These are phyloP conservation scores for Scaptomyza caliginosa DNA, from an alignment of 2,888 invertebrate species.

Conservation along the genomic window DNA sequence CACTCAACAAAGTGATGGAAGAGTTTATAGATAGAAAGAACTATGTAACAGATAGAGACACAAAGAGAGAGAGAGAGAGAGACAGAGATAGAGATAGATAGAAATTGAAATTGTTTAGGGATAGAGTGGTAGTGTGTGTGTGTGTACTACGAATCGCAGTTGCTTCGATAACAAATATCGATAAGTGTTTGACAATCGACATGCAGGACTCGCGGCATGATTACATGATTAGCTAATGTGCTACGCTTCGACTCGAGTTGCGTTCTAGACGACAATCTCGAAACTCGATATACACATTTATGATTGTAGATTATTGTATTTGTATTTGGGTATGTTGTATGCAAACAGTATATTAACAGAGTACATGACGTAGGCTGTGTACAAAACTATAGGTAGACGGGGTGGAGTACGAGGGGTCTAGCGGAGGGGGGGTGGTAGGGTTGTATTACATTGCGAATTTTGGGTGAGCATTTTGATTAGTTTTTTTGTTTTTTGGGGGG, in stretches of 20 bases:
- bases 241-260: slow-evolving; percentile 17
- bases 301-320: slow-evolving; percentile 28
- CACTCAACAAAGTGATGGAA: slow-evolving; percentile 10
- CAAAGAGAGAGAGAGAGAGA: slow-evolving; percentile 16
- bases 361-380: slow-evolving; percentile 33
- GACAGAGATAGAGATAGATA: not conserved
- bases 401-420: too few relatives aligned
- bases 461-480: slow-evolving; percentile 29
- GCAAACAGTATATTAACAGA: slow-evolving; percentile 34
- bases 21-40: slow-evolving; percentile 9
- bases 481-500: slow-evolving; percentile 12
- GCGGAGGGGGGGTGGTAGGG: not conserved
- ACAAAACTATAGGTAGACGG: slow-evolving; percentile 27
- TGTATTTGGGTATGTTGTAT: slow-evolving; percentile 24
- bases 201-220: slow-evolving; percentile 20
- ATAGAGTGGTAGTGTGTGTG: slow-evolving; percentile 4
- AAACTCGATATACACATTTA: slow-evolving; percentile 3
- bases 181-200: slow-evolving; percentile 25
- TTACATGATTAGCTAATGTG: slow-evolving; percentile 18
- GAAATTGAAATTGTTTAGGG: slow-evolving; percentile 8
- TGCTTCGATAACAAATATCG: slow-evolving; percentile 12
- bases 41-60: slow-evolving; percentile 4
- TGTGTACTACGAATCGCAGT: not conserved
- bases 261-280: slow-evolving; percentile 10
- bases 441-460: slow-evolving; percentile 32